Percentiles rank a stretch among this genome's conserved stretches.
phyloP scores from a whole-genome alignment of 1,140 invertebrate genomes.

The Notospermus geniculatus region DNA sequence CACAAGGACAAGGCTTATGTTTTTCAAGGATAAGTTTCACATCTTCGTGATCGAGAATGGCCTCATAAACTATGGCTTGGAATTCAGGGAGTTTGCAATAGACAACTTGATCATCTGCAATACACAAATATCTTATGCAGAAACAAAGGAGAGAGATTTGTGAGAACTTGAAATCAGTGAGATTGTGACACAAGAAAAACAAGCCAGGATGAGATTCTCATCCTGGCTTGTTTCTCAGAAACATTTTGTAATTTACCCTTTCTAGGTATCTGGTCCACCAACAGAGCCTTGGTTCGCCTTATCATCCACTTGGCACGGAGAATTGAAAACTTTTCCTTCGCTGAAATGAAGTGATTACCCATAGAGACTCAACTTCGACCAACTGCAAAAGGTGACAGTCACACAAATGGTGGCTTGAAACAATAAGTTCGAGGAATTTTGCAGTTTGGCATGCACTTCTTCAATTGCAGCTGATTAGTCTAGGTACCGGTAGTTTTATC shows the following conservation, averaged over 20 bases:
- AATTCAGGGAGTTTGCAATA: slow-evolving; percentile 45
- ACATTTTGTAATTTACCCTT: slow-evolving; percentile 35
- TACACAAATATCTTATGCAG: too few relatives aligned
- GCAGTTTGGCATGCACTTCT: too few relatives aligned
- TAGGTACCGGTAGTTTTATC: background rate
- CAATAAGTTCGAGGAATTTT: too few relatives aligned
- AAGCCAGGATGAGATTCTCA: too few relatives aligned
- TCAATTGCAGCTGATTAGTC: too few relatives aligned
- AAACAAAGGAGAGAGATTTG: too few relatives aligned
- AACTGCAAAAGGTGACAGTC: too few relatives aligned
- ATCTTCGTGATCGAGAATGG: slow-evolving; percentile 40
- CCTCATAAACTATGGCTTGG: slow-evolving; percentile 42
- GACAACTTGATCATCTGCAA: slow-evolving; percentile 47
- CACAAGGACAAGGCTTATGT: slow-evolving; percentile 46
- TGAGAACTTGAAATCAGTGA: too few relatives aligned
- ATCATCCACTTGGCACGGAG: slow-evolving; percentile 41
- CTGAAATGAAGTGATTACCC: slow-evolving; percentile 22
- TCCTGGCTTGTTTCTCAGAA: background rate
- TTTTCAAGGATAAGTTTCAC: slow-evolving; percentile 35
- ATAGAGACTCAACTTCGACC: too few relatives aligned
- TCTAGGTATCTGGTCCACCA: slow-evolving; percentile 45
- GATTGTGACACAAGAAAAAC: too few relatives aligned
- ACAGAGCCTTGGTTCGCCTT: slow-evolving; percentile 46
- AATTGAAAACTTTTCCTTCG: slow-evolving; percentile 40
- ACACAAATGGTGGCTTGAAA: too few relatives aligned